Conservation (phyloP, 1,140 invertebrate species). For the Ephestia elutella region DNA sequence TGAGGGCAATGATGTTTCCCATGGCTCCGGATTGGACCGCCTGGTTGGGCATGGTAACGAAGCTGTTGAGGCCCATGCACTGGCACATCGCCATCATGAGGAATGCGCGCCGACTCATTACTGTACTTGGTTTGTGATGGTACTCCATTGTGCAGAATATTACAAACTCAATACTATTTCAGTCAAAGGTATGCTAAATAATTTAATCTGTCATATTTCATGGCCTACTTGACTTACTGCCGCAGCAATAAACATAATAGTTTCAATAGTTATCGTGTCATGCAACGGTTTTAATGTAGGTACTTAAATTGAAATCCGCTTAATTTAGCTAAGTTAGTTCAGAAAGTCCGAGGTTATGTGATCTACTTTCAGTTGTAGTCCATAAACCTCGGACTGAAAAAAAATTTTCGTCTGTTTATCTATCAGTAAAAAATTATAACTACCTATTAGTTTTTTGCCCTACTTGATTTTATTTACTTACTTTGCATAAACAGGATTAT, state of each 20-base stretch:
- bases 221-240: not conserved
- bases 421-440: too few species aligned
- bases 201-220: constrained; percentile 6
- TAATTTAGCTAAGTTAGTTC: too few species aligned
- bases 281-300: constrained; percentile 5
- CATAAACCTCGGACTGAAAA: too few species aligned
- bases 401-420: too few species aligned
- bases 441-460: too few species aligned
- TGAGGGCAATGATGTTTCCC: constrained; percentile 31
- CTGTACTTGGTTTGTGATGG: not conserved
- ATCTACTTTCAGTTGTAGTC: too few species aligned
- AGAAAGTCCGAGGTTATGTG: too few species aligned
- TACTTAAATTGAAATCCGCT: too few species aligned
- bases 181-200: constrained; percentile 22
- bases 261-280: constrained; percentile 14
- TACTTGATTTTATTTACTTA: too few species aligned
- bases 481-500: too few species aligned
- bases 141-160: not conserved
- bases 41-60: constrained; percentile 29
- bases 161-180: not conserved
- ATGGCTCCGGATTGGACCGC: constrained; percentile 32
- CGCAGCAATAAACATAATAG: too few species aligned
- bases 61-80: constrained; percentile 19
- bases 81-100: constrained; percentile 27
- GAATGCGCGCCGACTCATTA: constrained; percentile 16